These are phyloP conservation scores for Aspidiotus destructor DNA, from an alignment of 2,888 invertebrate species.

Conservation along the genomic window DNA sequence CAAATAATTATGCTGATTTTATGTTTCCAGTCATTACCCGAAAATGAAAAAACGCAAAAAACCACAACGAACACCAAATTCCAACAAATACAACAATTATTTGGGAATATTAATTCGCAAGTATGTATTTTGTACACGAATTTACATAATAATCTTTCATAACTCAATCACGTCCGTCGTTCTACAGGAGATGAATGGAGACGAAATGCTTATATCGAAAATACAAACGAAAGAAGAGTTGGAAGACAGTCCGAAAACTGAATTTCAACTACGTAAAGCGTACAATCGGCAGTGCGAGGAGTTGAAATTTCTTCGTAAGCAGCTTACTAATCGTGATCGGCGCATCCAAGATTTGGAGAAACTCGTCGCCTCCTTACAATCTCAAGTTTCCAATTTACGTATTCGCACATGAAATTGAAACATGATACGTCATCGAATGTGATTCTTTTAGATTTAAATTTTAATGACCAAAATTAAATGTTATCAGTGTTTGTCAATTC, in stretches of 20 bases:
- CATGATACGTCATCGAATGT: background rate
- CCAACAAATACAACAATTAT: slow-evolving; percentile 67
- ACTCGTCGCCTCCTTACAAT: slow-evolving; percentile 54
- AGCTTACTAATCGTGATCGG: slow-evolving; percentile 66
- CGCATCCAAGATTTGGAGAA: slow-evolving; percentile 72
- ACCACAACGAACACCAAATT: slow-evolving; percentile 68
- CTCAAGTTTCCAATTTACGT: slow-evolving; percentile 31
- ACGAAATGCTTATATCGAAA: slow-evolving; percentile 27
- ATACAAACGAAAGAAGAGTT: slow-evolving; percentile 33
- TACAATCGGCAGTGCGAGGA: slow-evolving; percentile 71
- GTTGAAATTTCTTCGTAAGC: slow-evolving; percentile 63
- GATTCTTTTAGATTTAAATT: slow-evolving; percentile 4
- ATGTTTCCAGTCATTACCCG: slow-evolving; percentile 36
- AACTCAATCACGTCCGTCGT: background rate
- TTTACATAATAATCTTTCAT: background rate
- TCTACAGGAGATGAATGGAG: slow-evolving; percentile 30
- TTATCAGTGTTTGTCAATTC: background rate
- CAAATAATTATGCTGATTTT: background rate
- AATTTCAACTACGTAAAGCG: slow-evolving; percentile 57
- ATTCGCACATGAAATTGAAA: slow-evolving; percentile 22
- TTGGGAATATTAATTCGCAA: slow-evolving; percentile 40
- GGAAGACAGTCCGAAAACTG: slow-evolving; percentile 38
- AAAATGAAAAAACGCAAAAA: slow-evolving; percentile 61
- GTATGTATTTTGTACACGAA: slow-evolving; percentile 17
- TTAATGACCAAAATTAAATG: background rate